Conservation (phyloP, 2,113 vertebrate species). For the Benthochromis sp. region DNA sequence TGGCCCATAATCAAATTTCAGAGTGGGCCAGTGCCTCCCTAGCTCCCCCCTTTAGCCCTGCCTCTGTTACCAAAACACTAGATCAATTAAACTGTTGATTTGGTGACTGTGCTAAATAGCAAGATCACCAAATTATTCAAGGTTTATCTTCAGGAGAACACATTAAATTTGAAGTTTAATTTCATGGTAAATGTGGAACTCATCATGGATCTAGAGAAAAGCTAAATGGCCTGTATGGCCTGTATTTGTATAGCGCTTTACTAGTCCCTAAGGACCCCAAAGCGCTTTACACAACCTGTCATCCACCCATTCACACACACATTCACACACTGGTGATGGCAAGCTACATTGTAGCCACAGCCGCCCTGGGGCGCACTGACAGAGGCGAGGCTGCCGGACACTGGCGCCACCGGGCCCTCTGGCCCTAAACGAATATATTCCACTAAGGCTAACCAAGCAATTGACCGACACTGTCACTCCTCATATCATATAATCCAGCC, state of each 20-base stretch:
- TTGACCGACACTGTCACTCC: neutral
- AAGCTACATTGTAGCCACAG: too few relatives aligned
- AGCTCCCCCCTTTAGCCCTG: neutral
- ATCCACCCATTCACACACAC: too few relatives aligned
- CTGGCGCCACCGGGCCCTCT: too few relatives aligned
- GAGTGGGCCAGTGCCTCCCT: neutral
- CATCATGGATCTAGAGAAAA: neutral
- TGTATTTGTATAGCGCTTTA: too few relatives aligned
- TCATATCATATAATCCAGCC: neutral
- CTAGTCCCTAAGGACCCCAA: too few relatives aligned
- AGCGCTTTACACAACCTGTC: too few relatives aligned
- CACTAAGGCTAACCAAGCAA: neutral
- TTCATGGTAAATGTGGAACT: neutral
- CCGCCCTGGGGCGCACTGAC: too few relatives aligned
- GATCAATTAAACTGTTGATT: neutral
- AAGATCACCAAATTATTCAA: neutral
- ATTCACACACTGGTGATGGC: too few relatives aligned
- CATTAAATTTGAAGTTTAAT: neutral
- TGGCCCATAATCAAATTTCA: neutral
- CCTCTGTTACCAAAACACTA: neutral
- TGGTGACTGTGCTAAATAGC: neutral
- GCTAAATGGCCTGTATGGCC: neutral
- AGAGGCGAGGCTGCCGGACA: too few relatives aligned
- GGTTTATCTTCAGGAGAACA: neutral
- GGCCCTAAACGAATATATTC: neutral